Percentiles rank a stretch among this genome's conserved stretches.
These are phyloP conservation scores for Cynaeus angustus DNA, from an alignment of 2,888 invertebrate genomes.

Conservation along the genomic window DNA sequence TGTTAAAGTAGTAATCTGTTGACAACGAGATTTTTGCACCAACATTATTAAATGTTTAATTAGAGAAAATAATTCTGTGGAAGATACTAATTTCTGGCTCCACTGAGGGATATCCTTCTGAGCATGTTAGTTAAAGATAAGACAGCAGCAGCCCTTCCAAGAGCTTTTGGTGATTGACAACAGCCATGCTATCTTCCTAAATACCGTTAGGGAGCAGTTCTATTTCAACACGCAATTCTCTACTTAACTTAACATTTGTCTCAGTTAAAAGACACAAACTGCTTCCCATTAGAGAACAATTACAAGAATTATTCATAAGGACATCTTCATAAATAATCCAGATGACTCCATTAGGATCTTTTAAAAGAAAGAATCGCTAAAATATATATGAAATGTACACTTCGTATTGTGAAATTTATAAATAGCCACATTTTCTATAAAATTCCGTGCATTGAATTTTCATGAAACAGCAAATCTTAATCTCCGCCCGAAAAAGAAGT, in stretches of 20 bases:
- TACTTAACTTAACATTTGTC: slow-evolving; percentile 45
- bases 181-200: slow-evolving; percentile 41
- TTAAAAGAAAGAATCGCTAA: background rate
- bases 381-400: background rate
- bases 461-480: background rate
- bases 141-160: slow-evolving; percentile 26
- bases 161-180: slow-evolving; percentile 37
- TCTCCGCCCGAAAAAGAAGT: slow-evolving; percentile 29
- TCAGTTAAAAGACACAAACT: slow-evolving; percentile 47
- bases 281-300: slow-evolving; percentile 39
- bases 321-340: slow-evolving; percentile 33
- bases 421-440: too few species aligned
- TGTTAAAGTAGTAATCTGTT: too few species aligned
- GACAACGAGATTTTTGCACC: too few species aligned
- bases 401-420: background rate
- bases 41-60: too few species aligned
- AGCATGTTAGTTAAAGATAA: slow-evolving; percentile 9
- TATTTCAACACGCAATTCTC: slow-evolving; percentile 47
- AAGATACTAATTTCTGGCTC: too few species aligned
- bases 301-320: slow-evolving; percentile 46
- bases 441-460: background rate
- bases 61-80: too few species aligned
- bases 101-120: background rate
- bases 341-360: slow-evolving; percentile 19
- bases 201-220: slow-evolving; percentile 44